Evolutionary conservation across 1,140 invertebrate species (phyloP).

Genomic region (Polypedilum pembai): DNA sequence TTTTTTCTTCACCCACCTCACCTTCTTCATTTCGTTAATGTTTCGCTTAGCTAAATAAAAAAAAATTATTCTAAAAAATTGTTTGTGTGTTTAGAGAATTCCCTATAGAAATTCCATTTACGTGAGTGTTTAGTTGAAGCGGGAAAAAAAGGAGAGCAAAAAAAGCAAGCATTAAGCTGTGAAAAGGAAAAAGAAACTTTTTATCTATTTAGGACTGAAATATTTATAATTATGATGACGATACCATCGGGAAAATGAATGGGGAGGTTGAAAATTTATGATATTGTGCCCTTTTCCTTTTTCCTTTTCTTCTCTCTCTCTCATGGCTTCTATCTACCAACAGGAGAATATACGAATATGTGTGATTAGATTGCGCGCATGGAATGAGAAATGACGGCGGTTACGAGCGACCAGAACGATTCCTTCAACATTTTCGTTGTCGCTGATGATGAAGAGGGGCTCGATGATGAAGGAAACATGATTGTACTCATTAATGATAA

Average conservation of each 20-base stretch:
- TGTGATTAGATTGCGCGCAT: too few relatives aligned
- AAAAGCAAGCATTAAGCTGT: not conserved
- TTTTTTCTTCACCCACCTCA: not conserved
- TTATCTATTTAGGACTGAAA: slow-evolving; percentile 18
- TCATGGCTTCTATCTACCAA: not conserved
- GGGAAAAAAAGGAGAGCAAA: not conserved
- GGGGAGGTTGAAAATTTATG: not conserved
- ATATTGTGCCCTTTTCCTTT: not conserved
- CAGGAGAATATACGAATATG: too few relatives aligned
- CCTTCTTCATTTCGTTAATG: slow-evolving; percentile 8
- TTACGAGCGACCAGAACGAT: too few relatives aligned
- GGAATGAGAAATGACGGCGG: too few relatives aligned
- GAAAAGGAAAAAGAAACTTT: not conserved
- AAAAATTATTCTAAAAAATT: not conserved
- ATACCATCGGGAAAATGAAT: not conserved
- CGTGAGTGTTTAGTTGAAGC: slow-evolving; percentile 8
- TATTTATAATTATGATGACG: slow-evolving; percentile 19
- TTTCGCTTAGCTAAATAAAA: not conserved
- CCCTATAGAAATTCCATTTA: slow-evolving; percentile 14
- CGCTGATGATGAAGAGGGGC: not conserved
- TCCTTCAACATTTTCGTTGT: not conserved
- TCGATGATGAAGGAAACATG: slow-evolving; percentile 1
- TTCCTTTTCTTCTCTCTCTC: not conserved
- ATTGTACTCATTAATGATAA: slow-evolving; percentile 19
- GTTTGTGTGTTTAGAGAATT: not conserved